Evolutionary conservation across 2,888 invertebrate genomes (phyloP).

Genomic region (Drosophila stalkeri): DNA sequence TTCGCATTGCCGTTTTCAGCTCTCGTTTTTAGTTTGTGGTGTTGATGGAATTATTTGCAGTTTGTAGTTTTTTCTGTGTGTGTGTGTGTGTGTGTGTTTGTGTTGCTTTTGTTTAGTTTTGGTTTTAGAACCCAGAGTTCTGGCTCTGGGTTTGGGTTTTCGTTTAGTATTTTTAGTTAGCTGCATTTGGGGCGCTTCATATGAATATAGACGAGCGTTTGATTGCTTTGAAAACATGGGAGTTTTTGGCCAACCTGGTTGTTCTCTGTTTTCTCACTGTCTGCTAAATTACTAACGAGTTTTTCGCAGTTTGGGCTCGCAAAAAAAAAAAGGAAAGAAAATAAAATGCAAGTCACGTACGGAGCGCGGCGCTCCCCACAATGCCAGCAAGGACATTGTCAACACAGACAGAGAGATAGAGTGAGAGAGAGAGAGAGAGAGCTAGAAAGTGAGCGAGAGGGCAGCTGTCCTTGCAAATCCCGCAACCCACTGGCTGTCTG

Average conservation of each 20-base stretch:
- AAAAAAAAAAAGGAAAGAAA: conserved; percentile 44
- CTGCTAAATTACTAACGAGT: conserved; percentile 79
- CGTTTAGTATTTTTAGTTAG: conserved; percentile 55
- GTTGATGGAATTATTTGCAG: conserved; percentile 83
- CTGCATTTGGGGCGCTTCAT: conserved; percentile 31
- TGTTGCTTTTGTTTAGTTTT: conserved; percentile 14
- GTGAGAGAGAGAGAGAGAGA: neutral
- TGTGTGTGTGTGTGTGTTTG: neutral
- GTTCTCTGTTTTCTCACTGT: conserved; percentile 14
- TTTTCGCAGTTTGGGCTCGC: conserved; percentile 63
- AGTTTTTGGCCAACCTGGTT: conserved; percentile 5
- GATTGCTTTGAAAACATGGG: conserved; percentile 69
- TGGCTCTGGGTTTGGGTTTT: neutral
- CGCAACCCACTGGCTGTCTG: conserved; percentile 49
- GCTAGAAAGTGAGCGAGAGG: neutral
- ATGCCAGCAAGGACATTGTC: conserved; percentile 77
- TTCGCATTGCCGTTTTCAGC: conserved; percentile 62
- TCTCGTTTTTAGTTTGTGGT: conserved; percentile 47
- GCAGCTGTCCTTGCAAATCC: conserved; percentile 30
- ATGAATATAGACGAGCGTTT: conserved; percentile 77
- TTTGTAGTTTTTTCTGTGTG: conserved; percentile 27
- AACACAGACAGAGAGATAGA: conserved; percentile 58
- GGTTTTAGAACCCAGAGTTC: neutral
- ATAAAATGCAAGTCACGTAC: conserved; percentile 76
- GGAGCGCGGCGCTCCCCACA: conserved; percentile 57